Evolutionary conservation across 2,888 invertebrate genomes (phyloP), one percentile per base, ranked within the genome.

Genomic region (Pantelozetes paolii): DNA sequence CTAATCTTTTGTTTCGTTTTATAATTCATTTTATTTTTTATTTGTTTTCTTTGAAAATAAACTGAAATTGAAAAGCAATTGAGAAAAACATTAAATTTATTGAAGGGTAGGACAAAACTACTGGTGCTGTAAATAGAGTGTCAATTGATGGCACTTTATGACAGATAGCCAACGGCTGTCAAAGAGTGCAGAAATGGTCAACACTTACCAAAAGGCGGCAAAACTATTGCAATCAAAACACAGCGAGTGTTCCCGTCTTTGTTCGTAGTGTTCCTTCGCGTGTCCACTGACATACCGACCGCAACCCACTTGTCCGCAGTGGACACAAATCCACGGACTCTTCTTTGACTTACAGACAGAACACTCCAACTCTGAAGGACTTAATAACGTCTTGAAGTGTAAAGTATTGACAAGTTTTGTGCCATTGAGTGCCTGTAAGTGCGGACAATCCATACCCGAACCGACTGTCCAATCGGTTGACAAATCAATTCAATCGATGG

Each of bases 261-360:
- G 85, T 74, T 86, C 84, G 76, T 87, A 88, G 83, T 92, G 91
- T 77, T 85, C 83, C 78, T 89, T 86, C 28, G 90, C 90, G 83
- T 92, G 91, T 11, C 88, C 89, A 77, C 87, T 88, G 75, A 89
- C 75, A 72, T 80, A 82, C 82, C 84, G 87, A 75, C 91, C 90
- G 83, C 91, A 91, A 79, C 88, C 86, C 75, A 90, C 85, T 70
- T 84, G 84, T 11, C 90, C 90, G 82, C 91, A 91, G 76, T 87
- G 85, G 77, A 91, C 84, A 81, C 91, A 91, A 78, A 91, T 83
- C 90, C 90, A 91, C 76, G 88, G 88, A 81, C 88, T 89, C 78
- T 88, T 79, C 42, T 80, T 80, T 72, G 81, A 81, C 57, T 81
- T 79, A 77, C 83, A 83, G 67, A 79, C 83, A 77, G 79, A 78